phyloP scores from a whole-genome alignment of 2,888 invertebrate genomes.

The Trachelus iudaicus region DNA sequence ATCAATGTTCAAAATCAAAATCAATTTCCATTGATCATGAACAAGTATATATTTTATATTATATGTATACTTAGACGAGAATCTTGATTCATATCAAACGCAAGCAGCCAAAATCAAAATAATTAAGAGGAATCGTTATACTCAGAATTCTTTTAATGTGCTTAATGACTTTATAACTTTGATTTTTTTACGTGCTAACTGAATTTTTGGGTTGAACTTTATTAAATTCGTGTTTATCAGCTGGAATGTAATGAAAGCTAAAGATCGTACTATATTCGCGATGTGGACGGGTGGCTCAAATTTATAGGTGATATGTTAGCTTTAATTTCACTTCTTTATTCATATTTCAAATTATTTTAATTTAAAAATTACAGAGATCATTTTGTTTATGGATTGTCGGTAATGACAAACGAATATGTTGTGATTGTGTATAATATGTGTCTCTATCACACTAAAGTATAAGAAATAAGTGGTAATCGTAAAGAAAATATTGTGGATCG shows the following conservation, averaged over 20 bases:
- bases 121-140: neutral
- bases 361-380: constrained; percentile 66
- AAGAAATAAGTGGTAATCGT: constrained; percentile 26
- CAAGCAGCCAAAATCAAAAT: neutral
- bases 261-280: neutral
- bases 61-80: neutral
- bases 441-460: constrained; percentile 33
- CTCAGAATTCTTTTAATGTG: neutral
- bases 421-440: constrained; percentile 39
- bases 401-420: constrained; percentile 56
- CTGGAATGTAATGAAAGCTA: neutral
- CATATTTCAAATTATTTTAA: constrained; percentile 60
- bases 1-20: no score
- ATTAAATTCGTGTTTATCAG: neutral
- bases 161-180: neutral
- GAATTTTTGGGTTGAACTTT: neutral
- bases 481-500: constrained; percentile 18
- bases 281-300: constrained; percentile 42
- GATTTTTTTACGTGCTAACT: neutral
- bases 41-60: neutral
- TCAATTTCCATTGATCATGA: neutral
- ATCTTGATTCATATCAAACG: neutral
- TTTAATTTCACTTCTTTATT: constrained; percentile 44
- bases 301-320: constrained; percentile 52
- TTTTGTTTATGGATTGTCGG: constrained; percentile 59